A percentile compares a stretch with the other conserved stretches of the same genome.
Evolutionary conservation across 2,113 vertebrate genomes (phyloP).

Genomic region (Phoxinus phoxinus): DNA sequence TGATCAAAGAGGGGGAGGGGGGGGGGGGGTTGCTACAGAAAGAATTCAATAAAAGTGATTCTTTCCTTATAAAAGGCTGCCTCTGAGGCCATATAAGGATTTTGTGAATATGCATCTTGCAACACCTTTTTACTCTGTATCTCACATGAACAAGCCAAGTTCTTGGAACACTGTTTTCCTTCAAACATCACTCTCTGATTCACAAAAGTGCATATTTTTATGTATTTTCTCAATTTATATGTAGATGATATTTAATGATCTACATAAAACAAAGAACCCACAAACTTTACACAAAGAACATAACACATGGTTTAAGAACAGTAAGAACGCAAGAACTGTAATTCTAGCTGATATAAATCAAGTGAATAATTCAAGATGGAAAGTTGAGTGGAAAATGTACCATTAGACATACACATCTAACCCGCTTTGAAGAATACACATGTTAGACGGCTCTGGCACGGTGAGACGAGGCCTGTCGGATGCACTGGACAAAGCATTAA

Average conservation of each 20-base stretch:
- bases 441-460: constrained; percentile 8
- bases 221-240: background rate
- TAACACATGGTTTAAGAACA: background rate
- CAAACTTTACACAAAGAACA: background rate
- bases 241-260: background rate
- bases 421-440: background rate
- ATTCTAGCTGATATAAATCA: background rate
- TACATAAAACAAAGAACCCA: background rate
- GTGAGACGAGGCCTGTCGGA: constrained; percentile 26
- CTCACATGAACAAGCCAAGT: background rate
- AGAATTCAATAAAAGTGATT: background rate
- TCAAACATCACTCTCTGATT: background rate
- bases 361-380: background rate
- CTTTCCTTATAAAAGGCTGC: background rate
- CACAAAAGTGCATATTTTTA: background rate
- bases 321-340: background rate
- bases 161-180: background rate
- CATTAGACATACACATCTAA: background rate
- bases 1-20: background rate
- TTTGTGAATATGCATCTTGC: background rate
- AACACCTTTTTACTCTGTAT: background rate
- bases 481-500: constrained; percentile 42
- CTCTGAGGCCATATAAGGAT: background rate
- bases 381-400: background rate
- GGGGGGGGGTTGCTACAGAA: background rate